Percentiles rank a stretch among this genome's conserved stretches.
Conservation (phyloP, 2,888 invertebrate species). For the Torymus texanus region DNA sequence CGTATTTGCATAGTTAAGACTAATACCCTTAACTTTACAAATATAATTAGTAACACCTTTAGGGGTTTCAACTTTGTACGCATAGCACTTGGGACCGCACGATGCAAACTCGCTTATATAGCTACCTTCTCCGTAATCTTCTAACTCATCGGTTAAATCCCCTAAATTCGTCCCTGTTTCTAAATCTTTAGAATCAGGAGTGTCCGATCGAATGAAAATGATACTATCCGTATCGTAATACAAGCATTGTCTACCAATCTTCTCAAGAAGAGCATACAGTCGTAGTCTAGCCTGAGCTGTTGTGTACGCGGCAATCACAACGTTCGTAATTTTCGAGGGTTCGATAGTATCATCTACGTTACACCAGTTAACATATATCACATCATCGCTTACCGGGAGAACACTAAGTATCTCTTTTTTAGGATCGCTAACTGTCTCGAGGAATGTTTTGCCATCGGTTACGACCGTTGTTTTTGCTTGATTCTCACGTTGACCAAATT, state of each 20-base stretch:
- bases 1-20: too few relatives aligned
- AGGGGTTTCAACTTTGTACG: too few relatives aligned
- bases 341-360: background rate
- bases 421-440: conserved; percentile 6
- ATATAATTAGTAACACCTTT: too few relatives aligned
- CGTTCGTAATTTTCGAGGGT: conserved; percentile 12
- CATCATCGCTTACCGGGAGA: conserved; percentile 13
- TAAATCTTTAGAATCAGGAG: too few relatives aligned
- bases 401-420: conserved; percentile 20
- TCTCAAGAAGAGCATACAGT: conserved; percentile 66
- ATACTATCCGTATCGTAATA: conserved; percentile 39
- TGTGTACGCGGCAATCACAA: conserved; percentile 35
- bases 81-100: too few relatives aligned
- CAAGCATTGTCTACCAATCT: conserved; percentile 57
- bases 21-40: too few relatives aligned
- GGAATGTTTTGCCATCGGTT: background rate
- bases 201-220: conserved; percentile 21
- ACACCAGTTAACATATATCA: conserved; percentile 20
- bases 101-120: too few relatives aligned
- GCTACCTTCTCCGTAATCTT: too few relatives aligned
- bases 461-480: background rate
- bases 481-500: too few relatives aligned
- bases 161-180: too few relatives aligned
- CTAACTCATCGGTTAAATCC: too few relatives aligned
- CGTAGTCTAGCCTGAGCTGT: conserved; percentile 53